Conservation (phyloP, 2,113 vertebrate genomes). For the Seriola rivoliana region DNA sequence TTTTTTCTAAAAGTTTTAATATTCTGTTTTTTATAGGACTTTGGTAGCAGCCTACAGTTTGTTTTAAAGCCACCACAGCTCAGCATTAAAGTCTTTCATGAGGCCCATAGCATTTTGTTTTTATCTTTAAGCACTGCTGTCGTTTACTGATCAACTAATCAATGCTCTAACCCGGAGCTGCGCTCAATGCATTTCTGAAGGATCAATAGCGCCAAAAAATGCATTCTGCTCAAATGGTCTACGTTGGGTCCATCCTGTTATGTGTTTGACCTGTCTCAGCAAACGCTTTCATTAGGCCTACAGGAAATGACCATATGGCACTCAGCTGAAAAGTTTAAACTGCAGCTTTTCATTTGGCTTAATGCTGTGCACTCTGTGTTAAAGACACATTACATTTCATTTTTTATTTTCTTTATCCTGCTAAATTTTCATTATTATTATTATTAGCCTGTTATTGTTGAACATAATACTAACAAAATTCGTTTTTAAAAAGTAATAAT, state of each 20-base stretch:
- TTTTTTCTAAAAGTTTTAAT: neutral
- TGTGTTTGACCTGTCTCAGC: conserved; percentile 67
- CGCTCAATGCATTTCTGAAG: conserved; percentile 71
- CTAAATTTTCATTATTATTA: neutral
- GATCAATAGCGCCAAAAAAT: conserved; percentile 63
- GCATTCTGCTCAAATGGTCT: conserved; percentile 51
- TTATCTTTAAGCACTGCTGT: conserved; percentile 73
- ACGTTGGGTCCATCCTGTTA: conserved; percentile 49
- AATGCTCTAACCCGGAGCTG: conserved; percentile 68
- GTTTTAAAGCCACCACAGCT: neutral
- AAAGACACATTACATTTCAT: conserved; percentile 5
- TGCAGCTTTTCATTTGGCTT: conserved; percentile 47
- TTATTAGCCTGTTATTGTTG: neutral
- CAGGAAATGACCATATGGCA: conserved; percentile 41
- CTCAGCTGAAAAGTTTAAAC: conserved; percentile 35
- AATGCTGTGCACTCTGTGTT: conserved; percentile 14
- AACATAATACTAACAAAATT: neutral
- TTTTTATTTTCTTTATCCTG: neutral
- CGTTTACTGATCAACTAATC: conserved; percentile 77
- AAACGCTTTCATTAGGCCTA: conserved; percentile 52
- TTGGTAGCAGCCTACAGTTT: neutral
- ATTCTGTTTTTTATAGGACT: neutral
- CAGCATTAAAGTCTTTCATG: conserved; percentile 2
- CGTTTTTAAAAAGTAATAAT: neutral
- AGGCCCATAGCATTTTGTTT: conserved; percentile 64